These are phyloP conservation scores for Eublepharis macularius DNA, from an alignment of 2,113 vertebrate genomes.

Conservation along the genomic window DNA sequence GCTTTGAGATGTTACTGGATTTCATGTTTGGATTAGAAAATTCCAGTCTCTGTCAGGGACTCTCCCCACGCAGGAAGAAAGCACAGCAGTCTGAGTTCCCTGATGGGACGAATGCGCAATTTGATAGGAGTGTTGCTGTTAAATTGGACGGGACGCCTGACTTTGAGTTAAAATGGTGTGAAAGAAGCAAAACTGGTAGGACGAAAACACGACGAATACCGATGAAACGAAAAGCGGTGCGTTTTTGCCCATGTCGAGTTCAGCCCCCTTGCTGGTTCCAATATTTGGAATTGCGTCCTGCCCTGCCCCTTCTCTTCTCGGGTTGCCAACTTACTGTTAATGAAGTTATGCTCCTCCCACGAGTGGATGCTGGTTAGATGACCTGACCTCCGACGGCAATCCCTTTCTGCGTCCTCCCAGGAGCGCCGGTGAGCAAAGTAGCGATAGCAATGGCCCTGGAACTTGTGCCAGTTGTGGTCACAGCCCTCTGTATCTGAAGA, in stretches of 20 bases:
- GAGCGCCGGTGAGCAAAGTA: conserved; percentile 89
- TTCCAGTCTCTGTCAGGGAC: too few species aligned
- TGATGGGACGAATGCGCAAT: too few species aligned
- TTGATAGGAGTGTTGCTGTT: too few species aligned
- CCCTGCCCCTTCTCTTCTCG: accelerated
- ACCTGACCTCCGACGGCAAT: conserved; percentile 86
- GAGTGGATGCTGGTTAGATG: conserved; percentile 92
- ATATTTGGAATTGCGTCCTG: too few species aligned
- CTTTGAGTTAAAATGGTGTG: too few species aligned
- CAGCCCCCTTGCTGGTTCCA: background rate
- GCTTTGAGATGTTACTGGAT: too few species aligned
- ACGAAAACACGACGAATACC: background rate
- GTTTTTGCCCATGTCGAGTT: background rate
- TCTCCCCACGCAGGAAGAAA: too few species aligned
- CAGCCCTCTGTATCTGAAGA: conserved; percentile 90
- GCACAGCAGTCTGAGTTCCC: too few species aligned
- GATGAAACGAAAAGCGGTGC: background rate
- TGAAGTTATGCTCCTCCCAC: conserved; percentile 84
- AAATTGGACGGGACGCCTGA: too few species aligned
- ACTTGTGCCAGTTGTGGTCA: conserved; percentile 92
- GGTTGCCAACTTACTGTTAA: conserved; percentile 76
- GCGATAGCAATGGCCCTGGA: conserved; percentile 92
- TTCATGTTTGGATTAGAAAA: too few species aligned
- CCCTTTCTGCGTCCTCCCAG: conserved; percentile 94
- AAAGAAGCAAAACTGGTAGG: too few species aligned